Base-by-base conservation (phyloP, 2,888 invertebrate genomes). In the Cosmia pyralina region DNA sequence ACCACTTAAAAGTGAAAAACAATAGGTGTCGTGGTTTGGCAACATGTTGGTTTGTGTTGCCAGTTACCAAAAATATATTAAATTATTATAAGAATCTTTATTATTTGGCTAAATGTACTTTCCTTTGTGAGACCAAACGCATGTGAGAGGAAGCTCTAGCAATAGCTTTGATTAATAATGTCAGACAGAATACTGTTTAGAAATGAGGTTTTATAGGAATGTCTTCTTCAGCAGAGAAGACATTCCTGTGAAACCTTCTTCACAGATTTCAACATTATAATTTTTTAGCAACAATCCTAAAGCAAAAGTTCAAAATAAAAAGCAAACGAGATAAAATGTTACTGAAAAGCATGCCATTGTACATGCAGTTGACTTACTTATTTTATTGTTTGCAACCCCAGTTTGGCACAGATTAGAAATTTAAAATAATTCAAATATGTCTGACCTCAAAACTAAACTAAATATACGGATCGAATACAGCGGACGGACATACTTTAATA, bases 401-500 rank as follows among this genome's bases (percentile, higher is more conserved):
- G 50, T 58, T 81, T 72, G 41, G 58, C 76, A 76, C 60, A 75
- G 64, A 83, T 85, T 77, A 83, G 64, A 83, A 83, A 81, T 85
- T 85, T 71, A 80, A 87, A 85, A 67, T 22, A 44, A 83, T 87
- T 87, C 79, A 66, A 87, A 87, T 85, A 64, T 44, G 50, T 73
- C 67, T 62, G 83, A 66, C 71, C 83, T 70, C 84, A 70, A 81
- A 81, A 70, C 66, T 60, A 53, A 53, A 59, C 38, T 60, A 79
- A 79, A 74, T 52, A 63, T 60, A 38, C 52, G 55, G 44, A 53
- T 44, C 71, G 65, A 81, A 76, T 76, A 68, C 52, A 69, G 46
- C 57, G 41, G 0, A 28, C n/a, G 28, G 28, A 50, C 22, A 41
- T 66, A 58, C 41, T 63, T 67, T 34, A 46, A 44, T 59, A 63